Evolutionary conservation across 2,797 vertebrate genomes (phyloP).

Genomic region (Linurgus olivaceus): DNA sequence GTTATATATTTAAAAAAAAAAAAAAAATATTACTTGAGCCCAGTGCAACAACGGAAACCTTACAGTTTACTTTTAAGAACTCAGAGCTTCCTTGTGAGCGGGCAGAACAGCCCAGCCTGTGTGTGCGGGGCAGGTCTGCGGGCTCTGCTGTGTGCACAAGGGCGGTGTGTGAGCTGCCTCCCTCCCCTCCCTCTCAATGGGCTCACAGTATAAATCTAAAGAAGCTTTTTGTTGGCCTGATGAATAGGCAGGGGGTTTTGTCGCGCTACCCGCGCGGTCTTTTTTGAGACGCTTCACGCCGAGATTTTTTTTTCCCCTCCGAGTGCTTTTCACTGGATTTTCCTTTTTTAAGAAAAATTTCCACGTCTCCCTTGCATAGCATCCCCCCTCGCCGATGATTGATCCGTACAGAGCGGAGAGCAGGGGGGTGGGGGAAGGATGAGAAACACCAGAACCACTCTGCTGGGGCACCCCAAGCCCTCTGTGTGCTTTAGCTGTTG

Average conservation of each 20-base stretch:
- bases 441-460: background rate
- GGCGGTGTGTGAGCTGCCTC: constrained; percentile 65
- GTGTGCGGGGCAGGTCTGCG: constrained; percentile 49
- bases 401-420: background rate
- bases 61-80: constrained; percentile 82
- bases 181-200: constrained; percentile 71
- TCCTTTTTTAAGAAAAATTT: constrained; percentile 32
- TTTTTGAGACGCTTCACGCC: constrained; percentile 53
- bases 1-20: constrained; percentile 18
- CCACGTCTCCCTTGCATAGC: background rate
- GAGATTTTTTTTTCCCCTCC: background rate
- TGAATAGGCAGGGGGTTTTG: constrained; percentile 75
- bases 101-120: constrained; percentile 72
- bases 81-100: constrained; percentile 81
- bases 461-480: background rate
- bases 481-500: background rate
- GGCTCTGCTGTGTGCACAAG: constrained; percentile 68
- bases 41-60: constrained; percentile 79
- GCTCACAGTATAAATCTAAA: constrained; percentile 76
- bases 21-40: constrained; percentile 62
- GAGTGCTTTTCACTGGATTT: background rate
- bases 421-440: background rate
- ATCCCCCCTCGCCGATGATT: background rate
- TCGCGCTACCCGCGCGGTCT: constrained; percentile 19
- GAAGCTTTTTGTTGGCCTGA: constrained; percentile 79